These are phyloP conservation scores for Petrolisthes manimaculis DNA, from an alignment of 2,888 invertebrate species.

Conservation along the genomic window DNA sequence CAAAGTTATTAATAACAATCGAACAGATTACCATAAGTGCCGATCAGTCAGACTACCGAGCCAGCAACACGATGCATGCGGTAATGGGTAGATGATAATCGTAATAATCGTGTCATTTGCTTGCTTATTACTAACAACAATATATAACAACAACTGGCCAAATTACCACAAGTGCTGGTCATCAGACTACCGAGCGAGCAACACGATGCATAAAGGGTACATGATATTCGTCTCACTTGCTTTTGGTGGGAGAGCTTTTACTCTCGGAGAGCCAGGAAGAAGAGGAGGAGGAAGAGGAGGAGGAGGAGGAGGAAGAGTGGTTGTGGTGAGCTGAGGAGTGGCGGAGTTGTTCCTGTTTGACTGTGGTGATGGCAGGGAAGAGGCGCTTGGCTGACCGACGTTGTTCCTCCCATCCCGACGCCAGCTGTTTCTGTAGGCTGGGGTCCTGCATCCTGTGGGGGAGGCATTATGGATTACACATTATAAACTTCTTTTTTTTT, in stretches of 20 bases:
- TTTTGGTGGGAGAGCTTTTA: constrained; percentile 44
- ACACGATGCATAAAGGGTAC: neutral
- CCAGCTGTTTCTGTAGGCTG: constrained; percentile 47
- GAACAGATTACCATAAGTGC: no score
- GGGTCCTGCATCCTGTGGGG: constrained; percentile 49
- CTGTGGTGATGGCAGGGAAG: constrained; percentile 12
- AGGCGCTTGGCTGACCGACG: constrained; percentile 43
- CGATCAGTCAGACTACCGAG: no score
- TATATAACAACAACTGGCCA: neutral
- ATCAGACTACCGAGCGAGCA: neutral
- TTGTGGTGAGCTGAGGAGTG: neutral
- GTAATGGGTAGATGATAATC: no score
- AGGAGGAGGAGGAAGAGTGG: constrained; percentile 18
- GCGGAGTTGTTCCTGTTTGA: neutral
- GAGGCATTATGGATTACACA: neutral
- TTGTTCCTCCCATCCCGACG: constrained; percentile 53
- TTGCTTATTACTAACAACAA: neutral
- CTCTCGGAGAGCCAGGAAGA: constrained; percentile 25
- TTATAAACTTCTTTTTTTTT: neutral
- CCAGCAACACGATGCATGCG: no score
- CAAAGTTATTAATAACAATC: no score
- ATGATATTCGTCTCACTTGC: constrained; percentile 56
- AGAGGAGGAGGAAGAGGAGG: constrained; percentile 16
- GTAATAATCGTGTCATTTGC: no score
- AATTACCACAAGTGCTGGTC: neutral